Percentiles rank a stretch among this genome's conserved stretches.
Evolutionary conservation across 2,797 vertebrate species (phyloP).

Genomic region (Hozukius guyotensis): DNA sequence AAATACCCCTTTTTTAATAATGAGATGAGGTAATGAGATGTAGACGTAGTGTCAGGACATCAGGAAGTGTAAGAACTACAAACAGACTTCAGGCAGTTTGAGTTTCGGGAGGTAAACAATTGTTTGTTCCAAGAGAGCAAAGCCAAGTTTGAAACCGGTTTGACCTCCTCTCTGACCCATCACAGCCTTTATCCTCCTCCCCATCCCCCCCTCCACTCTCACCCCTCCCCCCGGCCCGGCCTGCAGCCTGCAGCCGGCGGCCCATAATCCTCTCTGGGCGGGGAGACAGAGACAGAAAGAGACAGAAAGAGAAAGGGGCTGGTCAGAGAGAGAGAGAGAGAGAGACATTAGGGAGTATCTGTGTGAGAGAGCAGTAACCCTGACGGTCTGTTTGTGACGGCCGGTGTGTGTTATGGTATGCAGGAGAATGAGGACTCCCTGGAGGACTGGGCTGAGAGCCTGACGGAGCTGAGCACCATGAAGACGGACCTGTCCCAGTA

Average conservation of each 20-base stretch:
- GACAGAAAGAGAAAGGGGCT: conserved; percentile 25
- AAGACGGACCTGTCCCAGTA: conserved; percentile 88
- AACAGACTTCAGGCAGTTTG: not conserved
- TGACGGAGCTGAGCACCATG: conserved; percentile 87
- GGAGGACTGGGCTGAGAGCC: conserved; percentile 87
- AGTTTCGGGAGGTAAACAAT: not conserved
- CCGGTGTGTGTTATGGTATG: conserved; percentile 84
- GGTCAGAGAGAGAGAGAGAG: conserved; percentile 8
- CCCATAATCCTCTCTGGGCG: conserved; percentile 87
- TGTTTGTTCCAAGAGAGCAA: not conserved
- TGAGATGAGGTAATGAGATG: not conserved
- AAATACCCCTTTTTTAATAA: not conserved
- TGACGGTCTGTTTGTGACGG: conserved; percentile 38
- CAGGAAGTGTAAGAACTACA: not conserved
- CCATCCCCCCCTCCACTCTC: not conserved
- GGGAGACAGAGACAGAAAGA: conserved; percentile 53
- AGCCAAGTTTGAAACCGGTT: conserved; percentile 53
- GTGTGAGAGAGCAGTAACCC: conserved; percentile 21
- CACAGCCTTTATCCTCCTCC: not conserved
- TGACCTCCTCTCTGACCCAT: conserved; percentile 36
- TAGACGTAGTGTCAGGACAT: not conserved
- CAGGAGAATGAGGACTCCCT: conserved; percentile 92
- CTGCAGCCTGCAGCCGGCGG: conserved; percentile 67
- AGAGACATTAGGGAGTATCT: conserved; percentile 16
- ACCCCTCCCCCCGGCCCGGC: conserved; percentile 47